Evolutionary conservation across 2,113 vertebrate species (phyloP), one percentile per base, ranked within the genome.

Genomic region (Orycteropus afer): DNA sequence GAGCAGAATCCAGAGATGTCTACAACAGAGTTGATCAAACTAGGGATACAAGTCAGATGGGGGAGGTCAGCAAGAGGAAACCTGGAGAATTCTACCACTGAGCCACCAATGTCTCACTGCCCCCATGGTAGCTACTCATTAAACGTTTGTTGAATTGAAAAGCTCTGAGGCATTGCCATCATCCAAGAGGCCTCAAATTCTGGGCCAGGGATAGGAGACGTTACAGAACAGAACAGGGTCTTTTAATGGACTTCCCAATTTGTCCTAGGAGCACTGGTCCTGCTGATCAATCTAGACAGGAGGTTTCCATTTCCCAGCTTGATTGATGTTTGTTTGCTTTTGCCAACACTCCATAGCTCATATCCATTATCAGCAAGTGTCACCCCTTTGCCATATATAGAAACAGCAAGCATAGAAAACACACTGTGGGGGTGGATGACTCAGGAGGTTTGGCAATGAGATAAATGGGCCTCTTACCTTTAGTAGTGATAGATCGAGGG

Each of bases 341-440:
- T 63, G 90, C 96, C 57, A 61, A 34, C 34, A 47, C 42, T 49
- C 61, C 86, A 32, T 53, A 81, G 32, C 51, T 88, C 94, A 51
- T 76, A 79, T 51, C 84, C 65, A 53, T 34, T 74, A 67, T 88
- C 87, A 63, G 53, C 49, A 73, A 57, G n/a, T 27, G 67, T 80
- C 85, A 78, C 53, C 61, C 89, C 22, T 80, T 95, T 89, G 79
- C 96, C 89, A 69, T 91, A 85, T 59, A 95, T 88, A 97, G 97
- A 90, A 92, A 94, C 25, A 69, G 55, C 23, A 90, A 94, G 40
- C 4, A 25, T 63, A 83, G 45, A 86, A 85, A 76, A 86, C 0
- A n/a, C 45, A 40, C 27, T 1, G 63, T 71, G 93, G 59, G 76
- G 69, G 89, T 4, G 29, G 83, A 74, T 96, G 97, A 97, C 77